A percentile compares a stretch with the other conserved stretches of the same genome.
Evolutionary conservation across 1,140 invertebrate genomes (phyloP).

Genomic region (Lepidotrigona ventralis): DNA sequence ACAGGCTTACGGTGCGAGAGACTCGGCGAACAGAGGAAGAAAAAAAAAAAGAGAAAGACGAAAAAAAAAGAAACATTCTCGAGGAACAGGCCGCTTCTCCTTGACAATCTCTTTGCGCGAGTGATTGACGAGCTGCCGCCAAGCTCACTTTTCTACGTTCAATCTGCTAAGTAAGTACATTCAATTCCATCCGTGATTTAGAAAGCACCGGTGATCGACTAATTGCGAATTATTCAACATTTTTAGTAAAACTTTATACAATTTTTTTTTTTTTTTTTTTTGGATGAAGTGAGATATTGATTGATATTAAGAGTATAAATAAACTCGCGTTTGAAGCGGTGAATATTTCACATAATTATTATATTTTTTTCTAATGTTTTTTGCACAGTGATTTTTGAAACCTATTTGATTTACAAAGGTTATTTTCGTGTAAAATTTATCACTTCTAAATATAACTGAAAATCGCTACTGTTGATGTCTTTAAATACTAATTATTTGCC

Average conservation of each 20-base stretch:
- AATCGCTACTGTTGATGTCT: background rate
- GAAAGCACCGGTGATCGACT: background rate
- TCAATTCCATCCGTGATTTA: background rate
- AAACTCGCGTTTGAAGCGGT: too few relatives aligned
- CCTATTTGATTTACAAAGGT: background rate
- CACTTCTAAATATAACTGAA: background rate
- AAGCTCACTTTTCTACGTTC: slow-evolving; percentile 1
- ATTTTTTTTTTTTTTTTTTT: background rate
- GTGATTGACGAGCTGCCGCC: slow-evolving; percentile 16
- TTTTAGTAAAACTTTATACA: background rate
- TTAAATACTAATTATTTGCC: background rate
- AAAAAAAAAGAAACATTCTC: background rate
- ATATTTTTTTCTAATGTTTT: too few relatives aligned
- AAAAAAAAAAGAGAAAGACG: too few relatives aligned
- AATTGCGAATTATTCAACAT: background rate
- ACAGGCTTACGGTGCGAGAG: slow-evolving; percentile 18
- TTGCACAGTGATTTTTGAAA: background rate
- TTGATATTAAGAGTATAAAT: too few relatives aligned
- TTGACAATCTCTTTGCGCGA: slow-evolving; percentile 11
- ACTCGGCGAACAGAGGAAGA: background rate
- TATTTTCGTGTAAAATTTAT: background rate
- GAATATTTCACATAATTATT: background rate
- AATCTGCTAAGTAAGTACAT: background rate
- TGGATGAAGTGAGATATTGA: background rate
- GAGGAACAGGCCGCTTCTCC: background rate